Conservation (phyloP, 1,140 invertebrate species). For the Conus betulinus region DNA sequence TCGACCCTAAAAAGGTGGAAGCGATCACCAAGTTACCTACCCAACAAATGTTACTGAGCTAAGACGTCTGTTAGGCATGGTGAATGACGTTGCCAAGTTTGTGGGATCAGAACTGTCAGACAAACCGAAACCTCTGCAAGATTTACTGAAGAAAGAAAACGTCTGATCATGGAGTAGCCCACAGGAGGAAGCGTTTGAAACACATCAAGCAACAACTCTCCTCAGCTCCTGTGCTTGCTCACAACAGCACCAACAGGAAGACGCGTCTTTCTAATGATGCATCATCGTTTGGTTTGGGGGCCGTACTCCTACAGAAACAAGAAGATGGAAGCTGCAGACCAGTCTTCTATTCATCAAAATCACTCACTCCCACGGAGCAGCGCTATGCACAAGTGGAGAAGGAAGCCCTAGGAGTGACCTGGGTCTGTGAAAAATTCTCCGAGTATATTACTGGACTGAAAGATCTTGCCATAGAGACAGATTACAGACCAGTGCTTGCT, state of each 20-base stretch:
- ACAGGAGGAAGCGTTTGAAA: background rate
- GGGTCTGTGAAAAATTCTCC: background rate
- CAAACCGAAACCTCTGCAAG: background rate
- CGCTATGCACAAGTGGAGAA: background rate
- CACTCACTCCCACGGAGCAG: background rate
- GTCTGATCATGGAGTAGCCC: background rate
- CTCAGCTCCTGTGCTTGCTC: background rate
- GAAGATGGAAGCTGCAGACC: background rate
- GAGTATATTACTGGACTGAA: background rate
- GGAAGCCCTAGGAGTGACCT: background rate
- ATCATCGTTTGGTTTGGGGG: background rate
- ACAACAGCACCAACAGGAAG: background rate
- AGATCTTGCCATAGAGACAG: background rate
- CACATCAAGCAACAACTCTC: background rate
- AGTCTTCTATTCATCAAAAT: background rate
- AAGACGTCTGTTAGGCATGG: background rate
- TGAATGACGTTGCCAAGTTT: background rate
- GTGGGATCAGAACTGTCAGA: background rate
- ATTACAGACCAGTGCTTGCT: background rate
- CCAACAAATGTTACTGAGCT: background rate
- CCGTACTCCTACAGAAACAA: background rate
- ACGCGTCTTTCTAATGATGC: slow-evolving; percentile 34
- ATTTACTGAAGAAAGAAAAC: slow-evolving; percentile 1
- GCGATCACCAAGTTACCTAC: background rate
- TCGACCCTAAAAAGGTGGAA: background rate